Conservation (phyloP, 2,888 invertebrate genomes). For the Mycalesis mineus region DNA sequence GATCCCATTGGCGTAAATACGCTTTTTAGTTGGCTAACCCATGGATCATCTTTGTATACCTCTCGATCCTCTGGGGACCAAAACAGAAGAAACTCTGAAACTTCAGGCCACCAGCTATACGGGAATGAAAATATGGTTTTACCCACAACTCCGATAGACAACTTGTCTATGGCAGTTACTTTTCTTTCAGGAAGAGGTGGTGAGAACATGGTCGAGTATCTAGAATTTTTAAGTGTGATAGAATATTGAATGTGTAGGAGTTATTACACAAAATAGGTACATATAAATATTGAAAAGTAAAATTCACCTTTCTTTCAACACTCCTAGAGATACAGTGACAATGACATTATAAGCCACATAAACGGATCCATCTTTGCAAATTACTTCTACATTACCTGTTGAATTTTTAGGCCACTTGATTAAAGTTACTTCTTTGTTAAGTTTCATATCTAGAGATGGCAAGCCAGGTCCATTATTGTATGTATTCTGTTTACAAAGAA, state of each 20-base stretch:
- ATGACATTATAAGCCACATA: conserved; percentile 81
- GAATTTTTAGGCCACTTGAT: conserved; percentile 47
- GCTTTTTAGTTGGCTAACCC: conserved; percentile 34
- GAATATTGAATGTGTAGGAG: too few relatives aligned
- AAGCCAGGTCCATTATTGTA: conserved; percentile 53
- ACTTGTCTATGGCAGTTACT: conserved; percentile 70
- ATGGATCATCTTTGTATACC: conserved; percentile 30
- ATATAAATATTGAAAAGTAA: too few relatives aligned
- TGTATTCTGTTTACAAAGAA: conserved; percentile 44
- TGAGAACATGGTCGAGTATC: conserved; percentile 67
- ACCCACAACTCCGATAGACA: conserved; percentile 81
- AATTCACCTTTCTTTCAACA: conserved; percentile 76
- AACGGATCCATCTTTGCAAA: conserved; percentile 68
- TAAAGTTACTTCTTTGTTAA: conserved; percentile 48
- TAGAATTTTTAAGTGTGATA: neutral
- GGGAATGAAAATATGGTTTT: conserved; percentile 83
- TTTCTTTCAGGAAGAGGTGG: conserved; percentile 76
- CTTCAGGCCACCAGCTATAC: conserved; percentile 79
- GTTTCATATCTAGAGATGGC: conserved; percentile 43
- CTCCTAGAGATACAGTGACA: conserved; percentile 83
- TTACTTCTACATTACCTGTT: conserved; percentile 48
- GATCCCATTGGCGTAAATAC: conserved; percentile 33
- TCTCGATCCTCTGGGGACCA: conserved; percentile 39
- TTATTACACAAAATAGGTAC: too few relatives aligned
- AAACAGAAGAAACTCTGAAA: conserved; percentile 35